Evolutionary conservation across 2,888 invertebrate species (phyloP).

Genomic region (Andricus curvator): DNA sequence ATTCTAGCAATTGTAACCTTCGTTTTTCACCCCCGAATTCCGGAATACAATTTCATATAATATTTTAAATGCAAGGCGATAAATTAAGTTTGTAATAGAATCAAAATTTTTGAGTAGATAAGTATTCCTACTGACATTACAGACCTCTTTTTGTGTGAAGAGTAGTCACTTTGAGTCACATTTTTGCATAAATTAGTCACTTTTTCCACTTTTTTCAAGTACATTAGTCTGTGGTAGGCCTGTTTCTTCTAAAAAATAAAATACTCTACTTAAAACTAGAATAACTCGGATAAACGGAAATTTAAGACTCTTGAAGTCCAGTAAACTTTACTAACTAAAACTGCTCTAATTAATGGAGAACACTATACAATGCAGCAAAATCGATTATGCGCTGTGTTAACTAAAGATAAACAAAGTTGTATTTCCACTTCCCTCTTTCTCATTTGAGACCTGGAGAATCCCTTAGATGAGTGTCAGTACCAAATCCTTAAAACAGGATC

Average conservation of each 20-base stretch:
- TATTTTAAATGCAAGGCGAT: no score
- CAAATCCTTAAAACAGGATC: conserved; percentile 28
- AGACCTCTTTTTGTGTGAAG: no score
- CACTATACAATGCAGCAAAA: background rate
- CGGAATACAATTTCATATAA: no score
- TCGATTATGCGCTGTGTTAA: conserved; percentile 4
- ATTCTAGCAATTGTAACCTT: no score
- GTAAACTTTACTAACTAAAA: conserved; percentile 4
- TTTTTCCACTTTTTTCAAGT: no score
- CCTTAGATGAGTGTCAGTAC: conserved; percentile 13
- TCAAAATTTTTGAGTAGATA: no score
- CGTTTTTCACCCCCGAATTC: no score
- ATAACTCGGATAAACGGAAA: conserved; percentile 7
- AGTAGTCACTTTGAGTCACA: no score
- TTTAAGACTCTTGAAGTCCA: background rate
- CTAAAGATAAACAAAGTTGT: conserved; percentile 25
- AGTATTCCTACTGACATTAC: no score
- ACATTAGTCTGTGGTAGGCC: no score
- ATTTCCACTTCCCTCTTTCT: conserved; percentile 6
- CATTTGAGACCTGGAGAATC: conserved; percentile 11
- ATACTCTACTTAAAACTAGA: background rate
- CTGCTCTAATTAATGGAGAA: background rate
- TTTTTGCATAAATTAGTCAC: no score
- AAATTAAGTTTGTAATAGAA: no score
- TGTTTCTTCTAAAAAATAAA: background rate